These are phyloP conservation scores for Acromyrmex charruanus DNA, from an alignment of 1,140 invertebrate genomes.

Conservation along the genomic window DNA sequence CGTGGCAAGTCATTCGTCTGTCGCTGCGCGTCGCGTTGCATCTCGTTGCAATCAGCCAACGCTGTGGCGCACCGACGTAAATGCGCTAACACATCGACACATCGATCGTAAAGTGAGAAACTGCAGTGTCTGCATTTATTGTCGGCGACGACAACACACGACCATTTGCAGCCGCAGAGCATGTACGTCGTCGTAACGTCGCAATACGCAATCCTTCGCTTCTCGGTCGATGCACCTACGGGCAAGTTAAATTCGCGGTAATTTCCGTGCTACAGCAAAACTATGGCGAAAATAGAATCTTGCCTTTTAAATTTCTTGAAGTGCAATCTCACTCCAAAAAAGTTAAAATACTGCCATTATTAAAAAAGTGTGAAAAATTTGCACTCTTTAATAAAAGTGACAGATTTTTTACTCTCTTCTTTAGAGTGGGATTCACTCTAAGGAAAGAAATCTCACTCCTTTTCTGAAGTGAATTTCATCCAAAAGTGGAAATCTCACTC, in stretches of 20 bases:
- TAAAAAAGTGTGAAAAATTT: too few relatives aligned
- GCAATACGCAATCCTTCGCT: constrained; percentile 2
- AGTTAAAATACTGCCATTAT: too few relatives aligned
- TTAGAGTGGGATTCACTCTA: too few relatives aligned
- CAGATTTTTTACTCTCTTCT: too few relatives aligned
- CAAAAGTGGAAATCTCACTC: too few relatives aligned
- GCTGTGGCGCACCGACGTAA: constrained; percentile 17
- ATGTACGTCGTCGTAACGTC: constrained; percentile 1
- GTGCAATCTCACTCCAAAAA: too few relatives aligned
- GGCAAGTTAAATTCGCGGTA: not conserved
- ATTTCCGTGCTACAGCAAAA: constrained; percentile 4
- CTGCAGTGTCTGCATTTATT: constrained; percentile 53
- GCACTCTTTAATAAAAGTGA: too few relatives aligned
- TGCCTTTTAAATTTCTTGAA: too few relatives aligned
- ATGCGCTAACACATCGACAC: constrained; percentile 30
- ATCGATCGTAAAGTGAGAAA: constrained; percentile 57
- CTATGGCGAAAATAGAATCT: not conserved
- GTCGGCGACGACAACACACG: constrained; percentile 30
- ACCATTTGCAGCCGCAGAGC: constrained; percentile 35
- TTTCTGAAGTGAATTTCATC: too few relatives aligned
- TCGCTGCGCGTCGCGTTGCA: constrained; percentile 17
- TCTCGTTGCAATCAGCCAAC: constrained; percentile 38
- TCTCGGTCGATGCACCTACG: constrained; percentile 40
- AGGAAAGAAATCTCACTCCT: too few relatives aligned
- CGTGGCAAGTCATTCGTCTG: constrained; percentile 16